phyloP scores from a whole-genome alignment of 2,888 invertebrate species.

The Pteria penguin region DNA sequence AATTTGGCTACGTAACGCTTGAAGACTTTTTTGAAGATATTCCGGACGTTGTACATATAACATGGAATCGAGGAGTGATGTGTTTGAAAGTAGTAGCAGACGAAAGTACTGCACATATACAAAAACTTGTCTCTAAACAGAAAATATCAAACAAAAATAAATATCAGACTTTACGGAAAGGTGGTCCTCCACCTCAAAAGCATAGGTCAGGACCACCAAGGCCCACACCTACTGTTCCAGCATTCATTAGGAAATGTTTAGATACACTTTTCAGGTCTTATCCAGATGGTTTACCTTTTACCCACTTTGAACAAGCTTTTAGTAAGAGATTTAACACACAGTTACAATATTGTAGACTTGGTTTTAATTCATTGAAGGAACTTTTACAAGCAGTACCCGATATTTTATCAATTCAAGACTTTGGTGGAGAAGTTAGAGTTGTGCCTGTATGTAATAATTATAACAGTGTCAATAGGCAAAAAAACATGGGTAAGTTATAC shows the following conservation, averaged over 20 bases:
- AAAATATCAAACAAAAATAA: conserved; percentile 61
- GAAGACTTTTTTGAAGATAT: conserved; percentile 66
- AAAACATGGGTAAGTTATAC: no score
- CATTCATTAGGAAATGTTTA: conserved; percentile 57
- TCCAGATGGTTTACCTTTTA: conserved; percentile 54
- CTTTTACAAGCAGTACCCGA: conserved; percentile 57
- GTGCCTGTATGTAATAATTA: conserved; percentile 32
- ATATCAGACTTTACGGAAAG: conserved; percentile 50
- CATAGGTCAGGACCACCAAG: conserved; percentile 18
- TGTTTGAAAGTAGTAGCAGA: conserved; percentile 62
- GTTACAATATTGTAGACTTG: conserved; percentile 53
- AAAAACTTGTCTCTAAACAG: conserved; percentile 67
- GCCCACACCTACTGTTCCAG: conserved; percentile 48
- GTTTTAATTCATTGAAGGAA: conserved; percentile 57
- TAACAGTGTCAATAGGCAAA: no score
- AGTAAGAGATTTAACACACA: conserved; percentile 57
- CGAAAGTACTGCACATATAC: conserved; percentile 66
- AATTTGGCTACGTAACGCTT: conserved; percentile 62
- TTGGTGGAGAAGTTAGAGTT: conserved; percentile 57
- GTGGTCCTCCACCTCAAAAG: conserved; percentile 27
- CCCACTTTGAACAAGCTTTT: conserved; percentile 60
- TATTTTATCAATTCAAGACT: conserved; percentile 53
- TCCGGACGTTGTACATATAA: conserved; percentile 61
- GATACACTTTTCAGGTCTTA: conserved; percentile 55
- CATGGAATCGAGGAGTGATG: conserved; percentile 57